phyloP scores from a whole-genome alignment of 2,797 vertebrate species.

The Lepilemur ruficaudatus region DNA sequence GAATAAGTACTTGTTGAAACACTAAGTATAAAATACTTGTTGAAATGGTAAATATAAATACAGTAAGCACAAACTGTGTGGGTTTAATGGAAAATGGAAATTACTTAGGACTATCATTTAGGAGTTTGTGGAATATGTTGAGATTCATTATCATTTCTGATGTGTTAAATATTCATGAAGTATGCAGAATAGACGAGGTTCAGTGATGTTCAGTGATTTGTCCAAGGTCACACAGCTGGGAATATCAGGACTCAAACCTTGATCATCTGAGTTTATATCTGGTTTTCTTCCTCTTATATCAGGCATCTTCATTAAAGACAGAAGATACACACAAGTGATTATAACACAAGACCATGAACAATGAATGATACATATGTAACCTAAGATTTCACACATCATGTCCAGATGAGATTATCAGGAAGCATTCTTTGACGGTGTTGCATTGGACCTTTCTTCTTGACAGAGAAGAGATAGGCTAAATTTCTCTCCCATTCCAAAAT shows the following conservation, averaged over 20 bases:
- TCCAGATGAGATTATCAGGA: neutral
- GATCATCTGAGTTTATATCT: neutral
- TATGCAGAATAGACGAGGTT: neutral
- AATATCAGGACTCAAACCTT: neutral
- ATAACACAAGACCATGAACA: neutral
- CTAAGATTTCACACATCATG: neutral
- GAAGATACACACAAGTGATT: neutral
- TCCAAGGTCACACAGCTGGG: neutral
- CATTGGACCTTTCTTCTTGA: neutral
- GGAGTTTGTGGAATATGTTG: neutral
- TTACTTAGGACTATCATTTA: neutral
- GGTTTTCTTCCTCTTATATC: neutral
- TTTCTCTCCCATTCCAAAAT: constrained; percentile 55
- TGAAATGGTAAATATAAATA: neutral
- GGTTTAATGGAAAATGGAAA: constrained; percentile 1
- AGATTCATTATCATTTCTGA: constrained; percentile 28
- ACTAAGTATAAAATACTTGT: neutral
- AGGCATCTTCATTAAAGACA: neutral
- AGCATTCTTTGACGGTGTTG: neutral
- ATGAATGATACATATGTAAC: neutral
- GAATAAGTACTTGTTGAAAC: constrained; percentile 45
- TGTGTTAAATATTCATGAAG: constrained; percentile 24
- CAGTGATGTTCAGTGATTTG: neutral
- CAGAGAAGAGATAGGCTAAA: constrained; percentile 14
- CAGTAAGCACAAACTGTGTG: neutral